Conservation (phyloP, 1,140 invertebrate genomes). For the Zophobas morio region DNA sequence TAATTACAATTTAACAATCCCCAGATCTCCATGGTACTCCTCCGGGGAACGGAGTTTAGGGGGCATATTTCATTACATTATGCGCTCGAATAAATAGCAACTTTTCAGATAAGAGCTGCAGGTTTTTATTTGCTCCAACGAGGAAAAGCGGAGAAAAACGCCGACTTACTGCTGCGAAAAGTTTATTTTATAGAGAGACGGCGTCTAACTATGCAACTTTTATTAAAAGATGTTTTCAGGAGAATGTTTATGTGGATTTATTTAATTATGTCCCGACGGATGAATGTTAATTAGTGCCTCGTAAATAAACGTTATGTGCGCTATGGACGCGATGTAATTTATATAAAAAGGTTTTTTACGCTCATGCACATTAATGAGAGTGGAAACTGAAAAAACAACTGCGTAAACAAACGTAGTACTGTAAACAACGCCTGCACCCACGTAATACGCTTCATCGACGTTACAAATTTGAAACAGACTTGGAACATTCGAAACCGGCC, state of each 20-base stretch:
- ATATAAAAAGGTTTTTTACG: too few species aligned
- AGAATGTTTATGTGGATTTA: conserved; percentile 31
- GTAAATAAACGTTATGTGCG: neutral
- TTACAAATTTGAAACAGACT: too few species aligned
- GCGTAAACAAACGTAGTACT: too few species aligned
- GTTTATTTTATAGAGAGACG: conserved; percentile 41
- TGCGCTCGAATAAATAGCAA: conserved; percentile 48
- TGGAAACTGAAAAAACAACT: too few species aligned
- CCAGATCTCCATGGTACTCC: conserved; percentile 41
- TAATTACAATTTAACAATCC: conserved; percentile 53
- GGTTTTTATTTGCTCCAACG: conserved; percentile 29
- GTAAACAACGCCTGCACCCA: too few species aligned
- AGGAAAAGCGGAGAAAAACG: conserved; percentile 27
- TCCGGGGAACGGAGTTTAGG: conserved; percentile 38
- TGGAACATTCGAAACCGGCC: too few species aligned
- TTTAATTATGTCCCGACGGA: conserved; percentile 21
- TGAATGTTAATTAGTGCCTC: conserved; percentile 13
- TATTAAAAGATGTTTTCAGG: conserved; percentile 23
- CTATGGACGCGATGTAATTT: too few species aligned
- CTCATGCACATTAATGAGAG: too few species aligned
- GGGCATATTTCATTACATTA: conserved; percentile 44
- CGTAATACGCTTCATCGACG: too few species aligned
- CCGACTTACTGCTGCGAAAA: conserved; percentile 32
- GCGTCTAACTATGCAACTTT: conserved; percentile 41
- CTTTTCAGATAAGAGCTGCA: conserved; percentile 45